Base-by-base conservation (phyloP, 2,797 vertebrate genomes). In the Harpagifer antarcticus region DNA sequence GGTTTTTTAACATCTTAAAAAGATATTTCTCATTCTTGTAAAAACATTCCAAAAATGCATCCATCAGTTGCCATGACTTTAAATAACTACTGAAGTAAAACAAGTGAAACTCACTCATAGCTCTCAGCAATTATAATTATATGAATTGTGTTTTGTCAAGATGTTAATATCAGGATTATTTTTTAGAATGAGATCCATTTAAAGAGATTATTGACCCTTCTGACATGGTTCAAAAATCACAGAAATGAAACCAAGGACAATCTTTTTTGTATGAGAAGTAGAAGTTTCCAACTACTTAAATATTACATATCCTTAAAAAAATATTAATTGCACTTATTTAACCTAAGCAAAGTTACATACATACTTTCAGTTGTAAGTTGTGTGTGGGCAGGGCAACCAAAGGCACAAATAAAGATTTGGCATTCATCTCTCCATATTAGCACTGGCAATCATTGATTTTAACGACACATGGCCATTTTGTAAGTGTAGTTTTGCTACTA, bases 401-500 rank as follows among this genome's bases (percentile, higher is more conserved):
- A 91, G 88, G 88, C 88, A 93, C 87, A 80, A 72, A 83, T 74
- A 72, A 71, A 71, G 42, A 79, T 45, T 44, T 57, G 69, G 70
- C 70, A 67, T 52, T 8, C 16, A 71, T 63, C 2, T 10, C 52
- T 65, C 54, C 16, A 33, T 53, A 54, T 73, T 79, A 81, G 77
- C 77, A 72, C 66, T 50, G 31, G 52, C 50, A 43, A 62, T 10
- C 3, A 7, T 9, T 17, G 33, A 33, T n/a, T 20, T 15, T 16
- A 76, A 45, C 19, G 67, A 52, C 57, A 23, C 78, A 77, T 50
- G 52, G 60, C 63, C 67, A 75, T 49, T 58, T 56, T 53, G 40
- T 15, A 23, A 37, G 50, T 65, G 63, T 67, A 56, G 61, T 75
- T 88, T 68, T 68, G 9, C 23, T 61, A 47, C 68, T 33, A 76